A percentile compares a stretch with the other conserved stretches of the same genome.
These are phyloP conservation scores for Eristalis pertinax DNA, from an alignment of 2,888 invertebrate species.

Conservation along the genomic window DNA sequence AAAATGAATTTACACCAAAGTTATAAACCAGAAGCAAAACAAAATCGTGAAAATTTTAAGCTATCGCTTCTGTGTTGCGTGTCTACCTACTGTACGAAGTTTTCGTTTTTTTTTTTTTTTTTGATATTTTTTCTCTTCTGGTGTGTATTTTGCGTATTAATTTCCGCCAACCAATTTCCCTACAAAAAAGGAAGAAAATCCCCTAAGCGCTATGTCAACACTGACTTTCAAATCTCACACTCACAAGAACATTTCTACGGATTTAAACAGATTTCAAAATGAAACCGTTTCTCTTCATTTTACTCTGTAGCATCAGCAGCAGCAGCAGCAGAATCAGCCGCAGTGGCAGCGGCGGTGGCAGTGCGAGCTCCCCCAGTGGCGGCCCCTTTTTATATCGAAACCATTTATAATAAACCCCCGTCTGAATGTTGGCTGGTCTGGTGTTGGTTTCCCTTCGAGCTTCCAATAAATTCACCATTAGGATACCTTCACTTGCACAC, in stretches of 20 bases:
- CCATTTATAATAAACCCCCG: conserved; percentile 66
- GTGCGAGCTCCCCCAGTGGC: conserved; percentile 14
- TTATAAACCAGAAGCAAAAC: conserved; percentile 55
- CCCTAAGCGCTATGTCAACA: conserved; percentile 69
- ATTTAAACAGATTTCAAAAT: conserved; percentile 68
- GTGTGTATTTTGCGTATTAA: conserved; percentile 62
- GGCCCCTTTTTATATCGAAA: conserved; percentile 62
- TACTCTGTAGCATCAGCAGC: conserved; percentile 18
- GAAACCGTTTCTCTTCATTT: conserved; percentile 67
- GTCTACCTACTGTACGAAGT: not conserved
- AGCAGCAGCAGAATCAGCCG: conserved; percentile 9
- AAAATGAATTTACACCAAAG: conserved; percentile 40
- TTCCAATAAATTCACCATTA: conserved; percentile 70
- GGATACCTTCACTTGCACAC: conserved; percentile 56
- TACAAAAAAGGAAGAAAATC: conserved; percentile 49
- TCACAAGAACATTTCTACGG: conserved; percentile 60
- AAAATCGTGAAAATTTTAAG: conserved; percentile 36
- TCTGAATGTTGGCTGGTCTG: conserved; percentile 43
- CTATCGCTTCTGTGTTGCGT: conserved; percentile 10
- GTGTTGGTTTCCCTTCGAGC: conserved; percentile 54
- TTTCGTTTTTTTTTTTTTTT: too few relatives aligned
- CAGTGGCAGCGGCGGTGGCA: not conserved
- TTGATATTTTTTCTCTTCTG: conserved; percentile 7
- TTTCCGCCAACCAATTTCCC: conserved; percentile 62
- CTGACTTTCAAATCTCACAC: conserved; percentile 66